Evolutionary conservation across 2,888 invertebrate species (phyloP), one percentile per base, ranked within the genome.

Genomic region (Drosophila mettleri): DNA sequence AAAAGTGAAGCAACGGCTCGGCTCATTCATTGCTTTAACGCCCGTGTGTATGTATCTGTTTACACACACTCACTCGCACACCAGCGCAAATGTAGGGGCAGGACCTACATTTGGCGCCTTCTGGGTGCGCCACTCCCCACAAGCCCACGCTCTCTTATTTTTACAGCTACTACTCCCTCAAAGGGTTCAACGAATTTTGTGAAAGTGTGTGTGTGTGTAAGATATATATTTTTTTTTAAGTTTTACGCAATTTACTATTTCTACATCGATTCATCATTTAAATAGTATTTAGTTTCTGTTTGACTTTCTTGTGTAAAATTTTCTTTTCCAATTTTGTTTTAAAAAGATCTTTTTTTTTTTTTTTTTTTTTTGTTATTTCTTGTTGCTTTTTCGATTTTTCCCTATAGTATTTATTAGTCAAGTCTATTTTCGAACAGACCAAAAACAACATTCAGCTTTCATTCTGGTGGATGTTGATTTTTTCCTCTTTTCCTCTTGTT

Each of bases 341-440:
- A 59, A 16, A 45, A 14, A n/a, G n/a, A n/a, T n/a, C n/a, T n/a
- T n/a, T n/a, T n/a, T n/a, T n/a, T n/a, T n/a, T n/a, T n/a, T n/a
- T n/a, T n/a, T 55, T 63, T 55, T 58, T 36, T 36, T 57, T 41
- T 55, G 45, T 51, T 60, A 34, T 71, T 10, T 63, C 43, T 68
- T 66, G 49, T 62, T 69, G 62, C 27, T 48, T 70, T 80, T 85
- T 79, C 74, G 78, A 86, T 78, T 73, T 85, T 61, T 77, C 67
- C 60, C 83, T 86, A 86, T 86, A 86, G 88, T 88, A 88, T 89
- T 85, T 89, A 84, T 90, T 90, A 89, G 88, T 89, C 90, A 89
- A 89, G 82, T 89, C 89, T 89, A 89, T 89, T 89, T 89, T 90
- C 78, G 86, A 88, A 82, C 74, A 65, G 65, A 64, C 65, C 73